Evolutionary conservation across 2,888 invertebrate species (phyloP), one percentile per base, ranked within the genome.

Genomic region (Dolichomitus sp.): DNA sequence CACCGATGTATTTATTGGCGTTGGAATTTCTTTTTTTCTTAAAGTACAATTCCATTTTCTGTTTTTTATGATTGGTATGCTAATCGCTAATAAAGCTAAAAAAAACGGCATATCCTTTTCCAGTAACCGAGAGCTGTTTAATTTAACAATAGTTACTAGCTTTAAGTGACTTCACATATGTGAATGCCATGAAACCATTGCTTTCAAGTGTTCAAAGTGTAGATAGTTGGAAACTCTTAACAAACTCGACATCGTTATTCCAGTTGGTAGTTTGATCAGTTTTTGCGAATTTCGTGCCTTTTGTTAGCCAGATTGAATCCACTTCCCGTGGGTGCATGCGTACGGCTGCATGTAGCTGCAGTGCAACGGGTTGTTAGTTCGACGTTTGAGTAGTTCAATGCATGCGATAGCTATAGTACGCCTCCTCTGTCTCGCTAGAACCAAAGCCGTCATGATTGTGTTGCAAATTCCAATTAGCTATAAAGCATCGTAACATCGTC

Each of bases 391-490:
- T 54, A 54, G 54, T 27, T 23, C 23, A 54, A 54, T 23, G 54
- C 54, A 23, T 54, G 23, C 11, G 6, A 23, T 12, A 23, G 27
- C 54, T 54, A 54, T 12, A 27, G 54, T 27, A 54, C 23, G 23
- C 27, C n/a, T 33, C 6, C 27, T 57, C 30, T 57, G 12, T 33
- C n/a, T 40, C 68, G 11, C 23, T 37, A n/a, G 59, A 69, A 61
- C 45, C 50, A 33, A 57, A 68, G 45, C 57, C 27, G 30, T 19
- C 37, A 17, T 48, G 40, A 27, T 37, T 40, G 50, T 27, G 33
- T 2, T 52, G 17, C 61, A 52, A 30, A 69, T 59, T 77, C 69
- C 50, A 69, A 77, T 77, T 69, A 42, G 50, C 61, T 77, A 42
- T 42, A 61, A 69, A 30, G 52, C 77, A 63, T 42, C 7, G 61